Conservation (phyloP, 2,888 invertebrate genomes). For the Pachymerium ferrugineum region DNA sequence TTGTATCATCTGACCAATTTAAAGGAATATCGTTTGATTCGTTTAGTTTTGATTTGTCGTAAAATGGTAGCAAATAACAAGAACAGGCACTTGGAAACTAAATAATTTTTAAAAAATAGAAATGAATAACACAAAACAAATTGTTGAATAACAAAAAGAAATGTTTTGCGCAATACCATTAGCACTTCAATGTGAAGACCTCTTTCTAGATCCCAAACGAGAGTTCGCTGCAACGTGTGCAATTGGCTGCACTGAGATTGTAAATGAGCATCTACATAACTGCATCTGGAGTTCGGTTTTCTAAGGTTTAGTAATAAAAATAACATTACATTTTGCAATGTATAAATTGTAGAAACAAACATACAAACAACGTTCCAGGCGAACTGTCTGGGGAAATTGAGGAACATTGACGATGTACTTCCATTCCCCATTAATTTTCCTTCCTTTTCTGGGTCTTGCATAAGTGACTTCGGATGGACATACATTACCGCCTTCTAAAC, state of each 20-base stretch:
- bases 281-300: constrained; percentile 67
- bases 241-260: constrained; percentile 76
- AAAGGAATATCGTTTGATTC: neutral
- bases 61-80: neutral
- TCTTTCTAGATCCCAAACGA: constrained; percentile 73
- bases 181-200: constrained; percentile 79
- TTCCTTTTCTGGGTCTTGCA: constrained; percentile 71
- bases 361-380: constrained; percentile 75
- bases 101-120: neutral
- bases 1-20: neutral
- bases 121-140: neutral
- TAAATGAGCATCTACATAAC: constrained; percentile 70
- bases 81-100: constrained; percentile 5
- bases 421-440: constrained; percentile 69
- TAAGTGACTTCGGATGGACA: constrained; percentile 73
- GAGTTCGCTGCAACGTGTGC: constrained; percentile 71
- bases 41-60: neutral
- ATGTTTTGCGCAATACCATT: constrained; percentile 53
- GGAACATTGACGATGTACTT: constrained; percentile 75
- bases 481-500: constrained; percentile 64
- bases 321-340: neutral
- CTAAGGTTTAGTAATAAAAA: constrained; percentile 50
- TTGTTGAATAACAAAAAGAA: neutral
- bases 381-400: constrained; percentile 73
- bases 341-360: constrained; percentile 43